Conservation (phyloP, 2,888 invertebrate genomes). For the Eurytoma adleriae region DNA sequence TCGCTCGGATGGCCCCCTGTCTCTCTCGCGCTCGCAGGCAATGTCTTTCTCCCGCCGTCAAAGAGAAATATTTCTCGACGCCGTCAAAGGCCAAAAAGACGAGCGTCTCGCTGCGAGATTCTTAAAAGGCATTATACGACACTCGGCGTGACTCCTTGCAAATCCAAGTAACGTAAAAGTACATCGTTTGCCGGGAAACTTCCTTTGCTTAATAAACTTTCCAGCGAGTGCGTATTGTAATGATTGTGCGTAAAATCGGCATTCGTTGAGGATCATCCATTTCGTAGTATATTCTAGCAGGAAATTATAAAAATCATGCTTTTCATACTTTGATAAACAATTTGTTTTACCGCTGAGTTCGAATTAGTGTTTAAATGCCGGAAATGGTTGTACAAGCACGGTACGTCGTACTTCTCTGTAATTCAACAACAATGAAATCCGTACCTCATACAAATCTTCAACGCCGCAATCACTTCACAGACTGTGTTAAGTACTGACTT, state of each 20-base stretch:
- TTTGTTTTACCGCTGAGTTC: too few species aligned
- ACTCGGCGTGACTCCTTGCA: background rate
- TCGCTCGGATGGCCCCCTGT: background rate
- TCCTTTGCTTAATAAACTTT: too few species aligned
- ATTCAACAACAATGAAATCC: slow-evolving; percentile 41
- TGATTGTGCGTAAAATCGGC: too few species aligned
- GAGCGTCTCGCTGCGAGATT: slow-evolving; percentile 16
- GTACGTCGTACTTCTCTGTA: background rate
- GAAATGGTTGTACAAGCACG: background rate
- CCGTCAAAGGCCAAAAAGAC: slow-evolving; percentile 43
- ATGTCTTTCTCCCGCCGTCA: background rate
- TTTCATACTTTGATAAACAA: too few species aligned
- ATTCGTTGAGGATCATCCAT: too few species aligned
- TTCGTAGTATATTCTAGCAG: too few species aligned
- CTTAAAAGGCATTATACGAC: slow-evolving; percentile 22
- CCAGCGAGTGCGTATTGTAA: too few species aligned
- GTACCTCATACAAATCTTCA: slow-evolving; percentile 22
- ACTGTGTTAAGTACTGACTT: slow-evolving; percentile 34
- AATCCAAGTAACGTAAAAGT: slow-evolving; percentile 38
- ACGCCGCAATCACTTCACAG: slow-evolving; percentile 26
- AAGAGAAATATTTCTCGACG: slow-evolving; percentile 20
- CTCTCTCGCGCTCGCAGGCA: background rate
- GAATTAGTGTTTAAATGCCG: too few species aligned
- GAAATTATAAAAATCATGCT: too few species aligned
- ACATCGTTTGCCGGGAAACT: slow-evolving; percentile 19